Percentiles rank a stretch among this genome's conserved stretches.
Conservation (phyloP, 1,140 invertebrate species). For the Cylas formicarius region DNA sequence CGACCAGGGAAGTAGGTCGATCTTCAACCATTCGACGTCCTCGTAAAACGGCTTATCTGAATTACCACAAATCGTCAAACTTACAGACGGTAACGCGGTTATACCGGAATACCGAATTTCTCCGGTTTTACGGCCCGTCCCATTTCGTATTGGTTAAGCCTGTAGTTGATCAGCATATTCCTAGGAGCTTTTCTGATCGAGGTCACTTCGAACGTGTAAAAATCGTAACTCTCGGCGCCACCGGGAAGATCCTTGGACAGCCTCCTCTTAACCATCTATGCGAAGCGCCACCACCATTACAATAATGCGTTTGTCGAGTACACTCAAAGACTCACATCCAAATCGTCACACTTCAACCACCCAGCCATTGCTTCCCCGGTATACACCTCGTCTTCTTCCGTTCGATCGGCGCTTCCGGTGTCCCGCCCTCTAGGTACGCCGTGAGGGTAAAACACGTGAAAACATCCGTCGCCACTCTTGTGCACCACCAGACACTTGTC, state of each 20-base stretch:
- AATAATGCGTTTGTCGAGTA: too few relatives aligned
- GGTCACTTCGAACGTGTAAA: constrained; percentile 49
- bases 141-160: constrained; percentile 25
- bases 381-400: constrained; percentile 5
- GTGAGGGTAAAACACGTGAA: constrained; percentile 53
- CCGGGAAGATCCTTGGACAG: constrained; percentile 26
- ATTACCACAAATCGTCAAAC: neutral
- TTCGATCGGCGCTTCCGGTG: neutral
- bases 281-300: constrained; percentile 1
- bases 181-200: constrained; percentile 46
- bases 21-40: constrained; percentile 33
- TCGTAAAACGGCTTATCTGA: constrained; percentile 35
- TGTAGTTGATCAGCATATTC: constrained; percentile 43
- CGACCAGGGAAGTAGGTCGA: constrained; percentile 38
- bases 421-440: constrained; percentile 22
- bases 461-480: constrained; percentile 43
- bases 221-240: constrained; percentile 29
- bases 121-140: constrained; percentile 15
- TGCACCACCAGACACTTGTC: constrained; percentile 48
- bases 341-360: constrained; percentile 29
- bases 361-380: constrained; percentile 18
- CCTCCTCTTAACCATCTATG: constrained; percentile 20
- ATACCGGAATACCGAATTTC: constrained; percentile 17
- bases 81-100: neutral
- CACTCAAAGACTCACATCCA: constrained; percentile 13